A percentile compares a stretch with the other conserved stretches of the same genome.
phyloP scores from a whole-genome alignment of 2,888 invertebrate genomes.

The Clivina fossor region DNA sequence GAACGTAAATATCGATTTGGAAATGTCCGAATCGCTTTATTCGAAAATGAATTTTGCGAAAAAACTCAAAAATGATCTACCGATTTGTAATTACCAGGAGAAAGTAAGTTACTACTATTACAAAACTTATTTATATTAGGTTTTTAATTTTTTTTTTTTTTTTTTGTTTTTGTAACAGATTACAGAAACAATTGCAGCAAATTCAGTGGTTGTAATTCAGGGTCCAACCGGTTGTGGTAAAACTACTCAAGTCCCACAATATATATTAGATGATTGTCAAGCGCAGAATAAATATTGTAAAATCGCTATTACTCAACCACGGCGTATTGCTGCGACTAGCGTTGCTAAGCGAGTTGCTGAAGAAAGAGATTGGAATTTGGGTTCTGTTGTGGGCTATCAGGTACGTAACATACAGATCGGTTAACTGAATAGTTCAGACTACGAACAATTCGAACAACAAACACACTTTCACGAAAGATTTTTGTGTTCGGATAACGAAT shows the following conservation, averaged over 20 bases:
- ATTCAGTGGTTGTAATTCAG: slow-evolving; percentile 80
- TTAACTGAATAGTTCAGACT: too few species aligned
- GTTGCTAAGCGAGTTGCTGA: slow-evolving; percentile 82
- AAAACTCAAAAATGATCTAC: too few species aligned
- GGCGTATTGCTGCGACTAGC: slow-evolving; percentile 90
- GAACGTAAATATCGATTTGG: too few species aligned
- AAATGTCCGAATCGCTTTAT: too few species aligned
- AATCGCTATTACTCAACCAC: slow-evolving; percentile 90
- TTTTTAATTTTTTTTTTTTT: background rate
- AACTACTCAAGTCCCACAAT: slow-evolving; percentile 91
- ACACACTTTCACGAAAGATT: too few species aligned
- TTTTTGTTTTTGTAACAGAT: slow-evolving; percentile 57
- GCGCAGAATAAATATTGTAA: slow-evolving; percentile 70
- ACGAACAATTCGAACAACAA: too few species aligned
- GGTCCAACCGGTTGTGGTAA: slow-evolving; percentile 96
- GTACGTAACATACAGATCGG: too few species aligned
- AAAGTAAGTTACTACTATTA: too few species aligned
- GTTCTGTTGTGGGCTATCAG: slow-evolving; percentile 87
- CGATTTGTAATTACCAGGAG: too few species aligned
- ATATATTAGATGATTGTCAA: slow-evolving; percentile 79
- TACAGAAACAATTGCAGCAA: slow-evolving; percentile 64
- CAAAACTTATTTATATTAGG: background rate
- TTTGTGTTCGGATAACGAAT: too few species aligned
- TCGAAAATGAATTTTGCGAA: too few species aligned
- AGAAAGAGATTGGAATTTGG: slow-evolving; percentile 81